Percentiles rank a stretch among this genome's conserved stretches.
Conservation (phyloP, 1,140 invertebrate genomes). For the Musca domestica region DNA sequence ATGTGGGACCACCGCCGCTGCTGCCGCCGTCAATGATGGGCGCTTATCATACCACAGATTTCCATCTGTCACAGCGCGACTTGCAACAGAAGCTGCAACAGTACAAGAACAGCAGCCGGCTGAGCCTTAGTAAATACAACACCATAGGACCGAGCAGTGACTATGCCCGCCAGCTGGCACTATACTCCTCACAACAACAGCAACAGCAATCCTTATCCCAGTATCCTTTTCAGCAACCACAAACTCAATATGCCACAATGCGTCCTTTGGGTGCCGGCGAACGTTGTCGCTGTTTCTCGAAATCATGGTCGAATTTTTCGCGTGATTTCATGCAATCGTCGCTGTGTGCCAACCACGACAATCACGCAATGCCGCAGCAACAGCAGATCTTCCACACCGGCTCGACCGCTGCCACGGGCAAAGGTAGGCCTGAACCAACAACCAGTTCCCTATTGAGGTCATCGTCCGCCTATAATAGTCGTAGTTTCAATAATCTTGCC, state of each 20-base stretch:
- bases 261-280: constrained; percentile 10
- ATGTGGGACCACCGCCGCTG: neutral
- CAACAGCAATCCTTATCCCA: constrained; percentile 39
- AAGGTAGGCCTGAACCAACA: constrained; percentile 23
- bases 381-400: constrained; percentile 24
- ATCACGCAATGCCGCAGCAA: constrained; percentile 22
- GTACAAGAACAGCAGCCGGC: constrained; percentile 23
- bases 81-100: constrained; percentile 21
- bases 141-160: constrained; percentile 51
- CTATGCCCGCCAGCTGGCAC: constrained; percentile 45
- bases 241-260: neutral
- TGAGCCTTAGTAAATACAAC: constrained; percentile 44
- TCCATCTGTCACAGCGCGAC: constrained; percentile 24
- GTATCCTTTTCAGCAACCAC: constrained; percentile 38
- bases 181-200: constrained; percentile 48
- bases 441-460: constrained; percentile 17
- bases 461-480: constrained; percentile 32
- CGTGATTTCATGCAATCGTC: constrained; percentile 28
- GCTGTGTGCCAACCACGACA: constrained; percentile 11
- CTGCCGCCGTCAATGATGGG: neutral
- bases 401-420: constrained; percentile 24
- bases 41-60: constrained; percentile 11
- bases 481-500: constrained; percentile 48
- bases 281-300: constrained; percentile 48
- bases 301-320: constrained; percentile 48